Conservation (phyloP, 1,140 invertebrate genomes). For the Dreissena rostriformis region DNA sequence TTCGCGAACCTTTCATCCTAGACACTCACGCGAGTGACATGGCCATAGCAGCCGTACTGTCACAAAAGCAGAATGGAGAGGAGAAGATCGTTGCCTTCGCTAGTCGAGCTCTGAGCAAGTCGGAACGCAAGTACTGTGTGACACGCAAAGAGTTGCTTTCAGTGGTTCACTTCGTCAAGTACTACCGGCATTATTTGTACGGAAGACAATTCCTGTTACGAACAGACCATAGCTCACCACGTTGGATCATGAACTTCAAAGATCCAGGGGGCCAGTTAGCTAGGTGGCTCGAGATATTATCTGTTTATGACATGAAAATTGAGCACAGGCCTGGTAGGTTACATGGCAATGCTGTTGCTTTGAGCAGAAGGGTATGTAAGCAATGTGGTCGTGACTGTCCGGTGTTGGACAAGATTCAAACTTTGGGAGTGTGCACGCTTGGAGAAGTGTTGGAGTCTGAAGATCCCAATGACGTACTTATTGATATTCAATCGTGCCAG, state of each 20-base stretch:
- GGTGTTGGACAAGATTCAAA: no score
- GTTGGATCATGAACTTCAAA: conserved; percentile 57
- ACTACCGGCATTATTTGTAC: no score
- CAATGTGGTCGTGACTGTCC: no score
- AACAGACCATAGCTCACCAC: conserved; percentile 63
- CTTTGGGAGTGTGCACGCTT: no score
- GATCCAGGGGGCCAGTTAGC: conserved; percentile 59
- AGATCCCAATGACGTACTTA: no score
- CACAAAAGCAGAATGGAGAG: not conserved
- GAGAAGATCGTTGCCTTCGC: conserved; percentile 79
- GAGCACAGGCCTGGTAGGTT: conserved; percentile 49
- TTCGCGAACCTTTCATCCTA: no score
- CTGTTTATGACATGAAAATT: conserved; percentile 47
- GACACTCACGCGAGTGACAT: no score
- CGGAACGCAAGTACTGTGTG: conserved; percentile 77
- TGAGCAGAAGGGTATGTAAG: conserved; percentile 43
- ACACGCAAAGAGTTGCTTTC: conserved; percentile 65
- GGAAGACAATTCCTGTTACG: no score
- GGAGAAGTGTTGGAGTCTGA: no score
- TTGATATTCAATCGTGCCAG: no score
- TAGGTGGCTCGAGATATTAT: conserved; percentile 70
- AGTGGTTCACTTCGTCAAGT: no score
- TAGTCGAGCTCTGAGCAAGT: conserved; percentile 63
- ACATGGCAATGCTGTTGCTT: conserved; percentile 58
- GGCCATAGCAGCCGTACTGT: conserved; percentile 10